Conservation (phyloP, 1,140 invertebrate genomes). For the Pseudomyrmex concolor region DNA sequence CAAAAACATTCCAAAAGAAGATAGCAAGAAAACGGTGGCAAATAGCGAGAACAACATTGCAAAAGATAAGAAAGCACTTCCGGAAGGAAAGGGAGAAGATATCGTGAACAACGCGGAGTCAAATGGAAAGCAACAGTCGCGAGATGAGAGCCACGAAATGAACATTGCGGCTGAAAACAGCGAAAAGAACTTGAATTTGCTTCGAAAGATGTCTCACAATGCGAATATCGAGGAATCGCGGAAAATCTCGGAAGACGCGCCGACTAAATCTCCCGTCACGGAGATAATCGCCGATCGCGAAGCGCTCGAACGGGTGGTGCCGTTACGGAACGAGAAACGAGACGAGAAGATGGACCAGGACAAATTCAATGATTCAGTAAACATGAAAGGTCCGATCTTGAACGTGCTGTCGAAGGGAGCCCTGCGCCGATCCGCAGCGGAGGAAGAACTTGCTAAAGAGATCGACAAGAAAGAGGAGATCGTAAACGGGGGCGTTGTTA, state of each 20-base stretch:
- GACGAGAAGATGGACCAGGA: conserved; percentile 43
- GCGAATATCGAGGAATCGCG: conserved; percentile 27
- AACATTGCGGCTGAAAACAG: neutral
- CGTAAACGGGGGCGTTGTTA: conserved; percentile 42
- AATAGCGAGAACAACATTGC: conserved; percentile 12
- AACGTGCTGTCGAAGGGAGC: conserved; percentile 78
- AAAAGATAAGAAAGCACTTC: conserved; percentile 20
- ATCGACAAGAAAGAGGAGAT: conserved; percentile 9
- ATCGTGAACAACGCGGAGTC: neutral
- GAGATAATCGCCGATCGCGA: neutral
- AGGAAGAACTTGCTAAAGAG: conserved; percentile 54
- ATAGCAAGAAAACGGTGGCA: neutral
- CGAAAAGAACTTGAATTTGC: neutral
- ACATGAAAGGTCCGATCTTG: conserved; percentile 76
- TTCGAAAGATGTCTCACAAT: conserved; percentile 20
- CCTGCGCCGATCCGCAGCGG: conserved; percentile 46
- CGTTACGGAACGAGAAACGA: conserved; percentile 33
- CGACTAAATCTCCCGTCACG: conserved; percentile 4
- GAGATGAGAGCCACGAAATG: neutral
- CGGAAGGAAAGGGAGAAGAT: neutral
- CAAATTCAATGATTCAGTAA: conserved; percentile 41
- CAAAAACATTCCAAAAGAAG: conserved; percentile 1
- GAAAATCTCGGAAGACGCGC: conserved; percentile 41
- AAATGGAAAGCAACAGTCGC: conserved; percentile 22
- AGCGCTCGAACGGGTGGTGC: neutral